Evolutionary conservation across 2,888 invertebrate species (phyloP), one percentile per base, ranked within the genome.

Genomic region (Phymatocera aterrima): DNA sequence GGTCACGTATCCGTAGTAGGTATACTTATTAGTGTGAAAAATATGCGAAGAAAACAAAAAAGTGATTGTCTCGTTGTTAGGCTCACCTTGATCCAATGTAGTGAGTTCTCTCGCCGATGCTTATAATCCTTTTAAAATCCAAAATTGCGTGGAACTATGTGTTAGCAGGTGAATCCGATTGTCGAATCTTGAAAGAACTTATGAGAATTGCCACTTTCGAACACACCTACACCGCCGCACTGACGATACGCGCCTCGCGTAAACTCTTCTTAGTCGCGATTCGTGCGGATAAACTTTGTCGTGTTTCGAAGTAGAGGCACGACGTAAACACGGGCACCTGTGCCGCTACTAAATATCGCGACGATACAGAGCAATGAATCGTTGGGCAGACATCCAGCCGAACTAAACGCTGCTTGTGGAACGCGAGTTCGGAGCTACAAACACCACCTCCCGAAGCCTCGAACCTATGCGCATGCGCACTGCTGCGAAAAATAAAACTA

Each of bases 261-360:
- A 18, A 15, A 37, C 18, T 21, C 2, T 31, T 37, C 10, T 64
- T 37, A 18, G 31, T 64, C 61, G n/a, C n/a, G 37, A 64, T 64
- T 21, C 28, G 57, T 28, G 15, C 15, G 57, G 10, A 34, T 4
- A n/a, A 72, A 72, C 18, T n/a, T 51, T 51, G 51, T n/a, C n/a
- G n/a, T n/a, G n/a, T n/a, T n/a, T n/a, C n/a, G n/a, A 10, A 28
- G 72, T 24, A 51, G 34, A 72, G 51, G 51, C 72, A 72, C 72
- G 34, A 72, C 72, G 72, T 64, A 64, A 68, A 68, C 68, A 46
- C 68, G 34, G 72, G 72, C 72, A 72, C 72, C 72, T 72, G 72
- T 51, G 72, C 72, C 72, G 24, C 57, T 57, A 57, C 31, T 12
- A 4, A 6, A n/a, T 72, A 28, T 34, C 48, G 34, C 40, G 10